These are phyloP conservation scores for Cricetomys ansorgei DNA, from an alignment of 2,113 vertebrate species.

Conservation along the genomic window DNA sequence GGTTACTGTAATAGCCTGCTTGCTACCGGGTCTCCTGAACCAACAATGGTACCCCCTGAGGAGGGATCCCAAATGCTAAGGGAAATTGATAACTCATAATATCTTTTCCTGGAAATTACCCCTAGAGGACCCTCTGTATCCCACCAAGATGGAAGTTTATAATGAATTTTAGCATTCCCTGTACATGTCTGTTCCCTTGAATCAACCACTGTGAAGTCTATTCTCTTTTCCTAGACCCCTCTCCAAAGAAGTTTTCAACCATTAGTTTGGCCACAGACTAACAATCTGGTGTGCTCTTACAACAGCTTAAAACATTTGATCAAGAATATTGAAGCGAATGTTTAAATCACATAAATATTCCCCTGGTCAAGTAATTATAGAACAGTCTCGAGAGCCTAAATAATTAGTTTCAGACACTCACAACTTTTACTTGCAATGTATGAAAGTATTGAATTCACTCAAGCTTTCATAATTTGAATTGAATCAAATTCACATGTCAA, in stretches of 20 bases:
- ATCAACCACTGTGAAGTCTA: conserved; percentile 3
- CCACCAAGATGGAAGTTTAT: not conserved
- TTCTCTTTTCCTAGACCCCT: conserved; percentile 20
- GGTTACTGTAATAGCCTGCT: conserved; percentile 72
- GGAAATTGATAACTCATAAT: conserved; percentile 63
- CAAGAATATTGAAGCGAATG: conserved; percentile 55
- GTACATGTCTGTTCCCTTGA: not conserved
- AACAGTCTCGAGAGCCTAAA: conserved; percentile 46
- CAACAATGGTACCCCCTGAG: conserved; percentile 47
- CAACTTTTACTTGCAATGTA: not conserved
- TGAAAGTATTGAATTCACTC: conserved; percentile 51
- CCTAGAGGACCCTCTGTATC: not conserved
- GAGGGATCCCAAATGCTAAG: conserved; percentile 33
- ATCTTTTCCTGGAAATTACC: conserved; percentile 49
- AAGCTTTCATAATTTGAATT: conserved; percentile 61
- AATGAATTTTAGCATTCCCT: not conserved
- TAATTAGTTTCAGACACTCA: conserved; percentile 66
- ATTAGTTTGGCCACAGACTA: conserved; percentile 62
- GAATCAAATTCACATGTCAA: conserved; percentile 46
- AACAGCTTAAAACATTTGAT: conserved; percentile 41
- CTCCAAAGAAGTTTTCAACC: conserved; percentile 59
- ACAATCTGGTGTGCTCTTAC: conserved; percentile 61
- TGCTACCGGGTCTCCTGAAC: conserved; percentile 57
- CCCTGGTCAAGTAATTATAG: conserved; percentile 57
- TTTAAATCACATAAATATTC: conserved; percentile 58